Conservation (phyloP, 2,888 invertebrate genomes). For the Parnassius glacialis region DNA sequence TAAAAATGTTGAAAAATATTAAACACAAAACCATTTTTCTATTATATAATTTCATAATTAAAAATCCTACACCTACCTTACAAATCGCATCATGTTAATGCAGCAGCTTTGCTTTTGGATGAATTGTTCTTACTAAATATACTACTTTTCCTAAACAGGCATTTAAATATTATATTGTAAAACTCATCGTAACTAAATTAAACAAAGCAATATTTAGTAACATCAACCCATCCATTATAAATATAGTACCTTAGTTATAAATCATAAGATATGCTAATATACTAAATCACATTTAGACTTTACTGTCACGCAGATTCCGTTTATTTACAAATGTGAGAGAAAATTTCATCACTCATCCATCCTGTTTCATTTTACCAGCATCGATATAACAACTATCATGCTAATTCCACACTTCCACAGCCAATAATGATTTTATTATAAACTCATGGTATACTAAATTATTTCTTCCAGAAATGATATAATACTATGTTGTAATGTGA, state of each 20-base stretch:
- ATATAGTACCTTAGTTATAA: constrained; percentile 39
- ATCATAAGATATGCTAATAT: constrained; percentile 55
- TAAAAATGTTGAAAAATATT: neutral
- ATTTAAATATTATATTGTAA: constrained; percentile 27
- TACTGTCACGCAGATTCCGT: constrained; percentile 39
- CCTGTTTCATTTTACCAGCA: constrained; percentile 25
- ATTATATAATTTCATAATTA: constrained; percentile 38
- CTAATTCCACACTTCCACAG: constrained; percentile 42
- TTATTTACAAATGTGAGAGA: constrained; percentile 39
- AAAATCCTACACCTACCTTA: constrained; percentile 47
- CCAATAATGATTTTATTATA: constrained; percentile 34
- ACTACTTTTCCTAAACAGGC: constrained; percentile 23
- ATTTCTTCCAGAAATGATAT: constrained; percentile 3
- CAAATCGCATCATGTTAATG: constrained; percentile 57
- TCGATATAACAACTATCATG: constrained; percentile 28
- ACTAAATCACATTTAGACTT: constrained; percentile 57
- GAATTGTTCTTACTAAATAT: constrained; percentile 50
- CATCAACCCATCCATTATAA: constrained; percentile 52
- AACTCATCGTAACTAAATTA: constrained; percentile 25
- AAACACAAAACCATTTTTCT: constrained; percentile 29
- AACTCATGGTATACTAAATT: constrained; percentile 10
- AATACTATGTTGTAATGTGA: constrained; percentile 10
- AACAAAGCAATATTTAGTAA: constrained; percentile 37
- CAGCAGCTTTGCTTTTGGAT: constrained; percentile 43
- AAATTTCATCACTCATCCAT: constrained; percentile 28